A percentile compares a stretch with the other conserved stretches of the same genome.
These are phyloP conservation scores for Podarcis raffonei DNA, from an alignment of 2,113 vertebrate species.

Conservation along the genomic window DNA sequence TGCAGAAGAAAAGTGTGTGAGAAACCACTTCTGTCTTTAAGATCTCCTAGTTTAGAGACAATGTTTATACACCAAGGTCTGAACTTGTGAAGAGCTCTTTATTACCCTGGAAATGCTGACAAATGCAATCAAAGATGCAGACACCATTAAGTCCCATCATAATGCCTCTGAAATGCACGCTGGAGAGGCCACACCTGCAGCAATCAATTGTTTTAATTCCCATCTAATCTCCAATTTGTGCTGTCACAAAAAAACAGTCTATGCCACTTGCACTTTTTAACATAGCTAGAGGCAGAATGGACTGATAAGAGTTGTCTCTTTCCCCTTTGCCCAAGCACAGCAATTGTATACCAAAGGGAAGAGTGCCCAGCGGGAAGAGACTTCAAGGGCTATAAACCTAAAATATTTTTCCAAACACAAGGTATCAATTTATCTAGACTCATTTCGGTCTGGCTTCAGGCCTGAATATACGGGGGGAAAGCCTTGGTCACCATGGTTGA, in stretches of 20 bases:
- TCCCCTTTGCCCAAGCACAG: not conserved
- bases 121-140: not conserved
- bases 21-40: not conserved
- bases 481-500: too few species aligned
- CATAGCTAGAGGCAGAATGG: not conserved
- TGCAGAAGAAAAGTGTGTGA: not conserved
- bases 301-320: not conserved
- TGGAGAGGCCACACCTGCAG: not conserved
- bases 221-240: not conserved
- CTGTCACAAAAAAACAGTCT: not conserved
- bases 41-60: too few species aligned
- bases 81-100: not conserved
- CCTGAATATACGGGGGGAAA: too few species aligned
- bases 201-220: not conserved
- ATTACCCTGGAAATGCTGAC: fast-evolving
- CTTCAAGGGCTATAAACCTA: not conserved
- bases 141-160: not conserved
- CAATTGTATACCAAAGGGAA: not conserved
- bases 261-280: not conserved
- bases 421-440: not conserved
- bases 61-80: not conserved
- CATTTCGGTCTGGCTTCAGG: too few species aligned
- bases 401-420: not conserved
- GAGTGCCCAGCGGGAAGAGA: not conserved
- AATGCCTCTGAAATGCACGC: not conserved